Base-by-base conservation (phyloP, 1,140 invertebrate species). In the Ceratina calcarata region DNA sequence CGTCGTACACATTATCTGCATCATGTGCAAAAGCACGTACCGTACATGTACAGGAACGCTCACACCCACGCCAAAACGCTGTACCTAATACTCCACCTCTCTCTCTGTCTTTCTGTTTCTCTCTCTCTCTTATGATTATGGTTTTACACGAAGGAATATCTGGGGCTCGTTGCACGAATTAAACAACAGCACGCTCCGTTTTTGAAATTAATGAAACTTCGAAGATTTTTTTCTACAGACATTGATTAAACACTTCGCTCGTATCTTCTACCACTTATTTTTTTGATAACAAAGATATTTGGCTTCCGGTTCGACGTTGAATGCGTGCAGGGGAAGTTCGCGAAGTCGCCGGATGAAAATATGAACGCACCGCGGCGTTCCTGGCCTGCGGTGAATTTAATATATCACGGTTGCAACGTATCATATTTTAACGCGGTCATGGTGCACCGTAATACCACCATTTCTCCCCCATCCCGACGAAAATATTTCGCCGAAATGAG, bases 291-390 rank as follows among this genome's bases (percentile, higher is more conserved):
- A 64, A 12, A 66, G n/a, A 73, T 53, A 51, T 67, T 15, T 12
- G 51, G 49, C 58, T 74, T 80, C 76, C 77, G 77, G 60, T 75
- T 58, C 77, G 60, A 79, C 67, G 57, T 69, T 62, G 77, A 79
- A 76, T 55, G 74, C 57, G 64, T 22, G 76, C 22, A 55, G 65
- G 53, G 37, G 81, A 72, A 68, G 78, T 84, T 84, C 81, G 75
- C 58, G 69, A 27, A 74, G 74, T 83, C 80, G 69, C 55, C n/a
- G 37, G 53, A 60, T 67, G 82, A 84, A 84, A 85, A 81, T 85
- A 85, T 91, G 91, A 90, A 90, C 88, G 89, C 86, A 6, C 37
- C 37, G 37, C 88, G 89, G 60, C 68, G 64, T 86, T 84, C 86
- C 84, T 85, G 22, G 37, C 37, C 37, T 45, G 37, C 37, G 37